A percentile compares a stretch with the other conserved stretches of the same genome.
Evolutionary conservation across 2,797 vertebrate genomes (phyloP).

Genomic region (Syngnathus rostellatus): DNA sequence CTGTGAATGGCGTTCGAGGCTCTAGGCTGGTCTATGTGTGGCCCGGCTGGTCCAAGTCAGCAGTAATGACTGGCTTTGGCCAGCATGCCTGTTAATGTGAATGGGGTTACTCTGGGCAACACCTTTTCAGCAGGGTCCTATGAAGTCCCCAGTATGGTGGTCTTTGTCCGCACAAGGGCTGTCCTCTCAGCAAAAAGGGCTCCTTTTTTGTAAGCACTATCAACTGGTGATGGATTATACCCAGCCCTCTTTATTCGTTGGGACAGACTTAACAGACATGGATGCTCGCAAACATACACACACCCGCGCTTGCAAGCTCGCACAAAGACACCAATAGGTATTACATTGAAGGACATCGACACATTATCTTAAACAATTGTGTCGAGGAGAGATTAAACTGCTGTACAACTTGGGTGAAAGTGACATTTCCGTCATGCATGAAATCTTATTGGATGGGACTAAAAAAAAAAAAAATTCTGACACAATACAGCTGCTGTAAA

Average conservation of each 20-base stretch:
- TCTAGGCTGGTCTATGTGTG: constrained; percentile 68
- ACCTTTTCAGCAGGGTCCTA: constrained; percentile 73
- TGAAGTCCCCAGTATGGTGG: constrained; percentile 74
- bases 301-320: constrained; percentile 18
- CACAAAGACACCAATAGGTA: constrained; percentile 29
- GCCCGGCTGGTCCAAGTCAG: constrained; percentile 72
- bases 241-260: constrained; percentile 62
- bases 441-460: neutral
- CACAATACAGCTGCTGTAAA: neutral
- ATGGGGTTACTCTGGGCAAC: constrained; percentile 76
- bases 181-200: constrained; percentile 73
- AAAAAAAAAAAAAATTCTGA: neutral
- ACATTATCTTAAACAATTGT: constrained; percentile 12
- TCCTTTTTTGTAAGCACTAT: constrained; percentile 71
- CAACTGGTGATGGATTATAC: constrained; percentile 76
- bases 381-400: neutral
- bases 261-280: constrained; percentile 50
- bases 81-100: constrained; percentile 73
- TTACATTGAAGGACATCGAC: constrained; percentile 13
- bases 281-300: constrained; percentile 48
- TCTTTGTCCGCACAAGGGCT: constrained; percentile 75
- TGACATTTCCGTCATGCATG: neutral
- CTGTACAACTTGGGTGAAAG: neutral
- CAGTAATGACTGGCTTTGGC: constrained; percentile 69
- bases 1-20: constrained; percentile 64